Percentiles rank a stretch among this genome's conserved stretches.
phyloP scores from a whole-genome alignment of 2,113 vertebrate genomes.

The Lophius piscatorius region DNA sequence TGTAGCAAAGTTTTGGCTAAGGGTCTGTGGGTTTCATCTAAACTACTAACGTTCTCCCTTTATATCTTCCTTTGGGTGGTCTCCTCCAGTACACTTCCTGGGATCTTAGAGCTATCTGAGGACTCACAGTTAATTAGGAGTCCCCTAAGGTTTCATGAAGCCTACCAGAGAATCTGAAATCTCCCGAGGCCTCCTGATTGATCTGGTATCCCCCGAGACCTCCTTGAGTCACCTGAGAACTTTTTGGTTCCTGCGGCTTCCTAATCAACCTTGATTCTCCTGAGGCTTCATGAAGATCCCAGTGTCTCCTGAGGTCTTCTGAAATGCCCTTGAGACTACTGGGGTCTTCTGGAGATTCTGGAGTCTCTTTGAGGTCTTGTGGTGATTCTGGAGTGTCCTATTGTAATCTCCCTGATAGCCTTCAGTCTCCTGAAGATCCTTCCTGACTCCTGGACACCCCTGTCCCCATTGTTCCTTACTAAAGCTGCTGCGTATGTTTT shows the following conservation, averaged over 20 bases:
- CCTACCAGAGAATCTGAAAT: no score
- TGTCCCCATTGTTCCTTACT: no score
- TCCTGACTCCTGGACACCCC: neutral
- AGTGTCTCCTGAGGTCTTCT: neutral
- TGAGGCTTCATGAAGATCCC: no score
- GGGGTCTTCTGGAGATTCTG: no score
- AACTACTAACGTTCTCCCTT: slow-evolving; percentile 23
- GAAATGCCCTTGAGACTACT: no score
- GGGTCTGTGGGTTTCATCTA: neutral
- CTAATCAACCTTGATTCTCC: neutral
- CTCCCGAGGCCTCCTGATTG: neutral
- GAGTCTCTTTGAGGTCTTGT: no score
- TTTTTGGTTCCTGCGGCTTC: neutral
- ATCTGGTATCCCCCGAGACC: neutral
- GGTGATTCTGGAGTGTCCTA: no score
- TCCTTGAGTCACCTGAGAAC: neutral
- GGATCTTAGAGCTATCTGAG: no score
- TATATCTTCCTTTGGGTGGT: neutral
- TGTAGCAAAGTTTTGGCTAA: neutral
- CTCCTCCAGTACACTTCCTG: slow-evolving; percentile 1
- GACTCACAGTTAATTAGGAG: no score
- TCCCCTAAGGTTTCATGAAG: no score
- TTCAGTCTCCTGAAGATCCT: neutral
- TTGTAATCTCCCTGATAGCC: no score
- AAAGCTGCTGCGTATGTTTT: neutral